Conservation (phyloP, 2,797 vertebrate species). For the Bovichtus diacanthus region DNA sequence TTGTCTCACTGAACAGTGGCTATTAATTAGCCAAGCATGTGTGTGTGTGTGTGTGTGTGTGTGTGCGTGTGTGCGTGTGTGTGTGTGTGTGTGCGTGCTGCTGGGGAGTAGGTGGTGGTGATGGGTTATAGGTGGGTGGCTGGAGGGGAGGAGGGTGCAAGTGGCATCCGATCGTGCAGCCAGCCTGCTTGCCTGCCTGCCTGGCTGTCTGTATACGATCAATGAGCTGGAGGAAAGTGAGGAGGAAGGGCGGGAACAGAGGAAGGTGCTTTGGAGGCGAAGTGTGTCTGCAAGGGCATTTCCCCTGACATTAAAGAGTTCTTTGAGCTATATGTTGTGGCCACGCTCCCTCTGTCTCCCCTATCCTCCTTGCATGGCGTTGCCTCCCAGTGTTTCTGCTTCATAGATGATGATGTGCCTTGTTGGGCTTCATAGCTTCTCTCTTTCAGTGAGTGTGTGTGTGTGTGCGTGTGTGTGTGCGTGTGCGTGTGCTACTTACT, state of each 20-base stretch:
- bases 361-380: constrained; percentile 1
- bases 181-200: constrained; percentile 32
- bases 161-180: constrained; percentile 45
- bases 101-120: not conserved
- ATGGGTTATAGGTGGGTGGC: constrained; percentile 21
- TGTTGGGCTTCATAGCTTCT: constrained; percentile 43
- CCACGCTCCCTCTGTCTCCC: constrained; percentile 34
- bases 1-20: constrained; percentile 76
- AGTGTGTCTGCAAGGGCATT: constrained; percentile 40
- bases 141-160: constrained; percentile 25
- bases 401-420: constrained; percentile 59
- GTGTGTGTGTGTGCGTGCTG: constrained; percentile 8
- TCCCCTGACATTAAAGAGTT: constrained; percentile 64
- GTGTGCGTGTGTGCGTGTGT: constrained; percentile 37
- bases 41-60: constrained; percentile 33
- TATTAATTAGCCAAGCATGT: constrained; percentile 80
- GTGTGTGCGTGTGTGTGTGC: not conserved
- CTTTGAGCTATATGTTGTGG: constrained; percentile 58
- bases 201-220: constrained; percentile 58
- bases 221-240: constrained; percentile 60
- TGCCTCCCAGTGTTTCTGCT: constrained; percentile 59
- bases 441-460: constrained; percentile 10
- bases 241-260: constrained; percentile 20
- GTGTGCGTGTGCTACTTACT: not conserved
- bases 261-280: constrained; percentile 43